phyloP scores from a whole-genome alignment of 2,888 invertebrate species.

The Agapetus fuscipes region DNA sequence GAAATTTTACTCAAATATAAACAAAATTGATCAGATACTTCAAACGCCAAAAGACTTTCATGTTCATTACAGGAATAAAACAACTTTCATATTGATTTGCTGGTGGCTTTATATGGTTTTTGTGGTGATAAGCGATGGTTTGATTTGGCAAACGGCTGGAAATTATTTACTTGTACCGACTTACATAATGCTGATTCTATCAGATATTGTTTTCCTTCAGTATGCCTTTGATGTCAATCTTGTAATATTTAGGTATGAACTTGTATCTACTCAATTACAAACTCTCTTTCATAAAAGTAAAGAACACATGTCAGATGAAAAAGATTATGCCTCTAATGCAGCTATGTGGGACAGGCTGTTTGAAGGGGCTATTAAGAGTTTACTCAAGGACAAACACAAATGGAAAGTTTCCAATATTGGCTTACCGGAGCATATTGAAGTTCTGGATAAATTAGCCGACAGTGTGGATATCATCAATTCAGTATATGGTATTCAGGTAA shows the following conservation, averaged over 20 bases:
- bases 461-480: conserved; percentile 10
- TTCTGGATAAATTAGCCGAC: conserved; percentile 7
- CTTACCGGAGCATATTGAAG: neutral
- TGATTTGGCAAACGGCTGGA: neutral
- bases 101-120: neutral
- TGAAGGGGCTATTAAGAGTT: neutral
- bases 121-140: neutral
- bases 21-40: neutral
- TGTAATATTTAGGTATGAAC: neutral
- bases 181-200: neutral
- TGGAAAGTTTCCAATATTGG: neutral
- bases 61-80: neutral
- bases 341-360: no score
- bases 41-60: neutral
- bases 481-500: conserved; percentile 7
- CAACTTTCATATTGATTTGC: neutral
- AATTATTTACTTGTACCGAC: neutral
- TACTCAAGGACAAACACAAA: neutral
- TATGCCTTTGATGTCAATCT: neutral
- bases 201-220: neutral
- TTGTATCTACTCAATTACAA: neutral
- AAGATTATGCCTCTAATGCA: no score
- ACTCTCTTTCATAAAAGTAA: neutral
- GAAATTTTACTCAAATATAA: no score
- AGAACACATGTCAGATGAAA: neutral